phyloP scores from a whole-genome alignment of 2,797 vertebrate species.

The Anguilla anguilla region DNA sequence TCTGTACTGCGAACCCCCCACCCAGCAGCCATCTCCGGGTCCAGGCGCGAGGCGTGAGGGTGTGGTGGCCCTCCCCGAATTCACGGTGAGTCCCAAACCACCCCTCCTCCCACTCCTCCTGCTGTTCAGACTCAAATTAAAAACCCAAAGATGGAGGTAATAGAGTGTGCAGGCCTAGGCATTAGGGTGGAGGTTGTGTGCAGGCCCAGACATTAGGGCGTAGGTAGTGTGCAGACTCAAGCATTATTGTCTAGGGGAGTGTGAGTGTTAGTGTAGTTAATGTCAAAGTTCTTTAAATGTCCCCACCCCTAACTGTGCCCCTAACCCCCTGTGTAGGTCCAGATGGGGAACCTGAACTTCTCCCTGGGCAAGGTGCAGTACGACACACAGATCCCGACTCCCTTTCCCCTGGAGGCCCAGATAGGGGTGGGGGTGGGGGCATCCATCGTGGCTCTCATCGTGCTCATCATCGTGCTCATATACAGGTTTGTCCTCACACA shows the following conservation, averaged over 20 bases:
- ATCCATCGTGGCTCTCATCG: conserved; percentile 89
- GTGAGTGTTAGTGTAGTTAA: neutral
- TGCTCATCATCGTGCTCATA: conserved; percentile 92
- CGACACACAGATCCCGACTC: conserved; percentile 83
- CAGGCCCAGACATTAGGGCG: neutral
- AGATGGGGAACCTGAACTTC: conserved; percentile 91
- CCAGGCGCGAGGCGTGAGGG: conserved; percentile 76
- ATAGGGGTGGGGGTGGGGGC: conserved; percentile 90
- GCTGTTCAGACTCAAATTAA: neutral
- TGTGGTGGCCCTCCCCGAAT: conserved; percentile 83
- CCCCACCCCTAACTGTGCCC: neutral
- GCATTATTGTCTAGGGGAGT: neutral
- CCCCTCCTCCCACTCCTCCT: neutral
- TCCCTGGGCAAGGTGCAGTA: conserved; percentile 89
- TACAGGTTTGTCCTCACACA: conserved; percentile 79
- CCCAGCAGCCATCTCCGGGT: conserved; percentile 78
- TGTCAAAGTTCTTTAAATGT: neutral
- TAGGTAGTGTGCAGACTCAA: neutral
- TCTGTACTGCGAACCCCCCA: conserved; percentile 90
- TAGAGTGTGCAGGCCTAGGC: neutral
- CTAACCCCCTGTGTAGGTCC: conserved; percentile 72
- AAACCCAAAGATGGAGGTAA: neutral
- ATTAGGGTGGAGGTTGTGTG: neutral
- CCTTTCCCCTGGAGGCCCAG: conserved; percentile 91
- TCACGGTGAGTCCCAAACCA: conserved; percentile 77